Evolutionary conservation across 2,797 vertebrate species (phyloP).

Genomic region (Tokudaia muenninki): DNA sequence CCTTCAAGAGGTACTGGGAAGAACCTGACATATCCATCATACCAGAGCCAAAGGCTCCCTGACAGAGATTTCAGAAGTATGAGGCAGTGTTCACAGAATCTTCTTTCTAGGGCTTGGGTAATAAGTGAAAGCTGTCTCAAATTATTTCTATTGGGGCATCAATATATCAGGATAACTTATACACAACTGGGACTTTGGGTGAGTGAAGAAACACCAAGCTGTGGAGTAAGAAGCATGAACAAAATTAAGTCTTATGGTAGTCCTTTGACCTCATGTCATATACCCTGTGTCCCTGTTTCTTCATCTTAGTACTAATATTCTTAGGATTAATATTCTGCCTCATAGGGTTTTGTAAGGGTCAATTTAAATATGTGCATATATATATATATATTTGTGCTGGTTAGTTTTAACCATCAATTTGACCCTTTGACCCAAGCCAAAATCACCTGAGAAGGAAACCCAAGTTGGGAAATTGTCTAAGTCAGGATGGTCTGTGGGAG

Average conservation of each 20-base stretch:
- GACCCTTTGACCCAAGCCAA: background rate
- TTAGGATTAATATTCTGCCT: background rate
- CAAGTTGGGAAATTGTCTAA: background rate
- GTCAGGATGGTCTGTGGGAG: background rate
- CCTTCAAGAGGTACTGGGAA: background rate
- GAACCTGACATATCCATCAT: background rate
- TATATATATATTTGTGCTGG: background rate
- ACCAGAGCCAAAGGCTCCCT: background rate
- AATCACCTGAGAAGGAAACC: background rate
- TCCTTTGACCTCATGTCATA: background rate
- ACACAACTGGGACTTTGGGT: background rate
- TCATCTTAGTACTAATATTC: background rate
- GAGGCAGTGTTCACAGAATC: background rate
- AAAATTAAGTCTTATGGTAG: background rate
- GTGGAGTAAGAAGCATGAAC: background rate
- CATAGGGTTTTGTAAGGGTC: background rate
- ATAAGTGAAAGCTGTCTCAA: background rate
- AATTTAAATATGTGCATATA: background rate
- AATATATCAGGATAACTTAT: background rate
- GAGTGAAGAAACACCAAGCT: background rate
- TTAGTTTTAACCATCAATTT: background rate
- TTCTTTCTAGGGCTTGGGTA: background rate
- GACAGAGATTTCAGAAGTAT: background rate
- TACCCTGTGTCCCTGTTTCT: background rate
- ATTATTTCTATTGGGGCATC: background rate